Base-by-base conservation (phyloP, 2,888 invertebrate species). In the Noctua comes region DNA sequence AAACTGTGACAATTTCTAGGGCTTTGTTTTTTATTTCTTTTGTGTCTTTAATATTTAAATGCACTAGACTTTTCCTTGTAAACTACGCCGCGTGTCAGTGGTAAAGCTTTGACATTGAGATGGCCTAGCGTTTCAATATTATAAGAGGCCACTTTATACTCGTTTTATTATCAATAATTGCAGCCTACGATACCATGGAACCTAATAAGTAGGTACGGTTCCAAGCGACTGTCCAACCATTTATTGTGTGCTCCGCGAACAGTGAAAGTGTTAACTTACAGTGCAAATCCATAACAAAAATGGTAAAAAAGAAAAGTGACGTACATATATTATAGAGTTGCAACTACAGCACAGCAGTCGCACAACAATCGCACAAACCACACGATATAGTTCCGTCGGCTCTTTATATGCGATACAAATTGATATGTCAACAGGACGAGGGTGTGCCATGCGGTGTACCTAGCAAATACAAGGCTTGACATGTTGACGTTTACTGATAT, bases 371-470 rank as follows among this genome's bases (percentile, higher is more conserved):
- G 6, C 59, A 43, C 11, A 31, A 24, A 43, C 40, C 31, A 54
- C 46, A 68, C 36, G 36, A 59, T 73, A 57, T 7, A 43, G n/a
- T 40, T 59, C 31, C n/a, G n/a, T 21, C 57, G 43, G 31, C 57
- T 54, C 66, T 71, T 6, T 71, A 78, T 86, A 68, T 36, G 59
- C 70, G 83, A 84, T 79, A 86, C 86, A 88, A 90, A 88, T 88
- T 86, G 86, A 90, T 77, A 88, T 79, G 88, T 88, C 90, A 85
- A 80, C 69, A 73, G 76, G 84, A 88, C 78, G 79, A 89, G 89
- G 90, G 89, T 89, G 64, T 68, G 1, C 54, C 43, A 18, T 8
- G 43, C n/a, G 66, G 43, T 66, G n/a, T 43, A 48, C 62, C 48
- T 31, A 59, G 76, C 74, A 79, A 81, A 83, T 75, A 79, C 69